These are phyloP conservation scores for Empis stercorea DNA, from an alignment of 2,888 invertebrate species.

Conservation along the genomic window DNA sequence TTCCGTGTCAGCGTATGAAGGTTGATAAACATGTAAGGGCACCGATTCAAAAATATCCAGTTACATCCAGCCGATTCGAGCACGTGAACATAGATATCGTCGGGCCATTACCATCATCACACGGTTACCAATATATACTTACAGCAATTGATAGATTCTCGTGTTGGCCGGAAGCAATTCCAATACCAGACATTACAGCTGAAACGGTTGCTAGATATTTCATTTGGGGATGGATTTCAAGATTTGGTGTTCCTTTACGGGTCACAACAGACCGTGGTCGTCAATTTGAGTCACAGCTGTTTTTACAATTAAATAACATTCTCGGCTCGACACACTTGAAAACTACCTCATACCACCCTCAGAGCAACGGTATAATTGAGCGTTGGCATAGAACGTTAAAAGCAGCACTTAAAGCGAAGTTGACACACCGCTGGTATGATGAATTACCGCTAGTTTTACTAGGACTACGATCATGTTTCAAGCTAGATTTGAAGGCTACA, in stretches of 20 bases:
- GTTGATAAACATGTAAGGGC: not conserved
- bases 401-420: not conserved
- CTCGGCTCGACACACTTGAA: constrained; percentile 17
- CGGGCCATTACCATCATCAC: not conserved
- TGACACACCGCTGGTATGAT: not conserved
- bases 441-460: constrained; percentile 22
- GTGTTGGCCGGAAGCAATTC: not conserved
- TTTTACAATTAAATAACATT: constrained; percentile 16
- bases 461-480: constrained; percentile 18
- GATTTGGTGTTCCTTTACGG: constrained; percentile 27
- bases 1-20: not conserved
- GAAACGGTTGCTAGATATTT: not conserved
- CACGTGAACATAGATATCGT: not conserved
- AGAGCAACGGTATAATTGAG: constrained; percentile 29
- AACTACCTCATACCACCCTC: constrained; percentile 26
- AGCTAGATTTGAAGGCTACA: constrained; percentile 18
- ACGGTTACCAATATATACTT: not conserved
- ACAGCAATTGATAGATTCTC: not conserved
- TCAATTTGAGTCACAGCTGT: constrained; percentile 24
- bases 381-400: constrained; percentile 29
- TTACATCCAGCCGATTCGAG: not conserved
- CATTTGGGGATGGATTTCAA: not conserved
- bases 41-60: not conserved
- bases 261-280: constrained; percentile 27
- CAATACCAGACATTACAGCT: not conserved